Percentiles rank a stretch among this genome's conserved stretches.
Evolutionary conservation across 2,113 vertebrate genomes (phyloP).

Genomic region (Erythrolamprus reginae): DNA sequence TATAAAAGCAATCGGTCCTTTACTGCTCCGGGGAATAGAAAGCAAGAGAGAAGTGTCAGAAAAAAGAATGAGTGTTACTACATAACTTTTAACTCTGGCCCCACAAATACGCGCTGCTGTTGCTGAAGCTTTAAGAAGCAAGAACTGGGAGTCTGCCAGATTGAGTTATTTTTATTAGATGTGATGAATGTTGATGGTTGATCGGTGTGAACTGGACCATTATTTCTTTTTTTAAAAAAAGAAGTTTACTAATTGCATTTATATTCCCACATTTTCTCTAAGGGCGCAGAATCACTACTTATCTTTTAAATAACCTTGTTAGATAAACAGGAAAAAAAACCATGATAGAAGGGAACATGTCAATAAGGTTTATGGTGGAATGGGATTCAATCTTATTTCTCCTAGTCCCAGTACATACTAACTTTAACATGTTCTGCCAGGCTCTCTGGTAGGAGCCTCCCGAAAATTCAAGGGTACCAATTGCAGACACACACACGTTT

Average conservation of each 20-base stretch:
- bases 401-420: background rate
- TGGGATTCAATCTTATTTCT: background rate
- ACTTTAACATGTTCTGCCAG: background rate
- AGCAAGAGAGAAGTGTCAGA: background rate
- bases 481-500: too few relatives aligned
- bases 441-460: too few relatives aligned
- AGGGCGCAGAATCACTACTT: background rate
- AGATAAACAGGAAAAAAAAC: background rate
- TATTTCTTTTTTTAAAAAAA: background rate
- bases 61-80: background rate
- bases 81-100: background rate
- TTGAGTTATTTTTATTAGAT: background rate
- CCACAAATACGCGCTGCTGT: background rate
- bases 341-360: background rate
- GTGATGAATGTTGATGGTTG: background rate
- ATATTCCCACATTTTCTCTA: background rate
- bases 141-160: background rate
- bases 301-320: background rate
- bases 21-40: background rate
- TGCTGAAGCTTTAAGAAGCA: background rate
- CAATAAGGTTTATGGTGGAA: background rate
- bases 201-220: background rate
- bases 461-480: too few relatives aligned
- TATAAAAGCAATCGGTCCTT: background rate
- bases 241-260: background rate